Conservation (phyloP, 2,888 invertebrate genomes). For the Leptopterna dolabrata region DNA sequence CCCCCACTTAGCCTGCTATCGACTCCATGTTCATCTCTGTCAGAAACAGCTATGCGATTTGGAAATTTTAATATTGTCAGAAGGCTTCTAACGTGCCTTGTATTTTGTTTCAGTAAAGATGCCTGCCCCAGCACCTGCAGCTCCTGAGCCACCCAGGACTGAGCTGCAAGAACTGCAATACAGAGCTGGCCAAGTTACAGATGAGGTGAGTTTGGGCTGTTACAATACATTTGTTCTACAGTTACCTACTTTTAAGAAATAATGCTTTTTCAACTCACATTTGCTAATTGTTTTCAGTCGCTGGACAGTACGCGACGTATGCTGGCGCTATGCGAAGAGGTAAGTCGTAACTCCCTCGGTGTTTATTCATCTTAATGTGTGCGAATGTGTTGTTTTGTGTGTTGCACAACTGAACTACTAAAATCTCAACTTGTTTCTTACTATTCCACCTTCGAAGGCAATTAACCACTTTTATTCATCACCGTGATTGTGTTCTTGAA, state of each 20-base stretch:
- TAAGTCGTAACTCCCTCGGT: conserved; percentile 65
- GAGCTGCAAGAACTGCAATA: conserved; percentile 91
- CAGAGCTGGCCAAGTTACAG: conserved; percentile 85
- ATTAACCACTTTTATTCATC: background rate
- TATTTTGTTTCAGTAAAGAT: conserved; percentile 57
- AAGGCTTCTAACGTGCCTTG: background rate
- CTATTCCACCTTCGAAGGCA: background rate
- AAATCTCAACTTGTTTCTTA: conserved; percentile 4
- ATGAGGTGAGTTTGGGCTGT: conserved; percentile 77
- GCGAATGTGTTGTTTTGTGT: conserved; percentile 45
- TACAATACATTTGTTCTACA: background rate
- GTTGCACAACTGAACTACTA: conserved; percentile 26
- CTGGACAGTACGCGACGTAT: conserved; percentile 92
- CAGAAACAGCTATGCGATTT: no score
- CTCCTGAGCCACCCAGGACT: conserved; percentile 80
- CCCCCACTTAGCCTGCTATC: no score
- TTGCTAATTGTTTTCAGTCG: conserved; percentile 76
- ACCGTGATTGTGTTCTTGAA: background rate
- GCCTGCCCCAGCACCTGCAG: conserved; percentile 65
- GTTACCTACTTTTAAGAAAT: no score
- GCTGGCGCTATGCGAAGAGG: conserved; percentile 93
- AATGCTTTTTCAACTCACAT: no score
- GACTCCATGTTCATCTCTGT: no score
- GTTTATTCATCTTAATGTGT: conserved; percentile 30
- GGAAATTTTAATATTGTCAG: no score